Evolutionary conservation across 2,888 invertebrate genomes (phyloP), one percentile per base, ranked within the genome.

Genomic region (Agapostemon virescens): DNA sequence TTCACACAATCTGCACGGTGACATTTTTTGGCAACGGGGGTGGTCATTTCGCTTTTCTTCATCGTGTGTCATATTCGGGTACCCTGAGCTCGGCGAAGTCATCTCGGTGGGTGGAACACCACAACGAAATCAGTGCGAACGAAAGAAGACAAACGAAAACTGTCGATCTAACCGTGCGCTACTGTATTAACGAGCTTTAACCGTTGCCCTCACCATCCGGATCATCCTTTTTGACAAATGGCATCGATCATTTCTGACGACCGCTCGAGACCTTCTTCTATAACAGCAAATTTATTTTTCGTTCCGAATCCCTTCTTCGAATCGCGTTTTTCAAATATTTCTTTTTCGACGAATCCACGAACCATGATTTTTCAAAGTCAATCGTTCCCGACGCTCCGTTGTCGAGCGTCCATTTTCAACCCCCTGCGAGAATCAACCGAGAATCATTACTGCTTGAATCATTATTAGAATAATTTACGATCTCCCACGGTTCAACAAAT

Each of bases 21-120:
- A n/a, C n/a, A 49, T 49, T 49, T n/a, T 49, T n/a, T n/a, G n/a
- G n/a, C n/a, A n/a, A n/a, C n/a, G n/a, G n/a, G n/a, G n/a, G n/a
- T n/a, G n/a, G n/a, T n/a, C n/a, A n/a, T n/a, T n/a, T n/a, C n/a
- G n/a, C n/a, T n/a, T n/a, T n/a, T n/a, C n/a, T n/a, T n/a, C n/a
- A n/a, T n/a, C n/a, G n/a, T n/a, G n/a, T n/a, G n/a, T n/a, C n/a
- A n/a, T n/a, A 11, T 49, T 49, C n/a, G 0, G 0, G 3, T 49
- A 49, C 49, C n/a, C n/a, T 49, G n/a, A n/a, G 49, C n/a, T 49
- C n/a, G 49, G n/a, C 49, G n/a, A 49, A 49, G n/a, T n/a, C 49
- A 49, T 49, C 49, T 49, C n/a, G 9, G 49, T 11, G n/a, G n/a
- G n/a, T n/a, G n/a, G n/a, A n/a, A n/a, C n/a, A n/a, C n/a, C n/a